These are phyloP conservation scores for Xylocopa sonorina DNA, from an alignment of 1,140 invertebrate species.

Conservation along the genomic window DNA sequence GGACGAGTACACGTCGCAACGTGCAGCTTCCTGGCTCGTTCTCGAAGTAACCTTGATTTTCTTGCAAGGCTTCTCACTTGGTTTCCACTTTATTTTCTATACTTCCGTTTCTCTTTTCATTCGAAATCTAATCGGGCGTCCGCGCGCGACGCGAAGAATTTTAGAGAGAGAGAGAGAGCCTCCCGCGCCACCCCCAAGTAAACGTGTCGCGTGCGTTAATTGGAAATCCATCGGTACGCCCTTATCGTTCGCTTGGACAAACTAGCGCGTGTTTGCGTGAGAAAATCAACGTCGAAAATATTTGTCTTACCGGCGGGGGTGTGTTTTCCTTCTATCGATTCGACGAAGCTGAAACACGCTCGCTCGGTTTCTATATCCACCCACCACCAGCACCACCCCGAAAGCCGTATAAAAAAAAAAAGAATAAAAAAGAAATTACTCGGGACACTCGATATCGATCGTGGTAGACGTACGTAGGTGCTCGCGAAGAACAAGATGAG, in stretches of 20 bases:
- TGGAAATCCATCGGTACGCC: conserved; percentile 13
- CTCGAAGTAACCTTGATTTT: conserved; percentile 11
- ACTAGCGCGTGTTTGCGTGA: background rate
- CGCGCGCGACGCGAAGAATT: no score
- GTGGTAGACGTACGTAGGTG: background rate
- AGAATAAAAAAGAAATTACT: background rate
- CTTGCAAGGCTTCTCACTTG: background rate
- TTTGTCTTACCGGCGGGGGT: background rate
- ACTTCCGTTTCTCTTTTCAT: no score
- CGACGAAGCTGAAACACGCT: background rate
- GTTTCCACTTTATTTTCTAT: background rate
- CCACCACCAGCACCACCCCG: no score
- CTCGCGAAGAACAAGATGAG: conserved; percentile 38
- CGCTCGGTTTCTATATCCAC: no score
- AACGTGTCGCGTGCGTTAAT: conserved; percentile 2
- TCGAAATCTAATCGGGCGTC: no score
- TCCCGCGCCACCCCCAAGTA: background rate
- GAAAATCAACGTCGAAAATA: conserved; percentile 19
- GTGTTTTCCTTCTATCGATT: background rate
- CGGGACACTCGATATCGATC: background rate
- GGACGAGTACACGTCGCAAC: background rate
- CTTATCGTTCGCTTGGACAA: background rate
- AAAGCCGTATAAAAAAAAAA: no score
- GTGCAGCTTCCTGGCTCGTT: conserved; percentile 30
- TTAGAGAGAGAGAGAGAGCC: background rate